phyloP scores from a whole-genome alignment of 2,888 invertebrate species.

The Seira musarum region DNA sequence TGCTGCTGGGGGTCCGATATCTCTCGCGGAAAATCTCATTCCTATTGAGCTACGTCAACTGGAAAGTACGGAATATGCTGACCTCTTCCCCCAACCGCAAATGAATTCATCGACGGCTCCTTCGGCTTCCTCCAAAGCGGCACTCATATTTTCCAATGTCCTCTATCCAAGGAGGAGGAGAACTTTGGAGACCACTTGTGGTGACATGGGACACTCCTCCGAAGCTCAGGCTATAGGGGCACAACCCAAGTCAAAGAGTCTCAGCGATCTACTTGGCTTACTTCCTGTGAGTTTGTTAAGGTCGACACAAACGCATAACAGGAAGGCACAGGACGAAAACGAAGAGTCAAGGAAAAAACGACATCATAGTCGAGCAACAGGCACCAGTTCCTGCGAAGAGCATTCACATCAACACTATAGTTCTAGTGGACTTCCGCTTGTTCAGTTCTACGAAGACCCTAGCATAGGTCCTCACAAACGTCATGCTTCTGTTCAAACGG shows the following conservation, averaged over 20 bases:
- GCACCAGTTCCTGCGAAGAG: conserved; percentile 9
- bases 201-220: conserved; percentile 34
- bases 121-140: conserved; percentile 39
- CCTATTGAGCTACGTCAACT: conserved; percentile 90
- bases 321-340: conserved; percentile 7
- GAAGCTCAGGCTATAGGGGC: conserved; percentile 51
- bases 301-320: conserved; percentile 70
- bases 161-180: conserved; percentile 65
- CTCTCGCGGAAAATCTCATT: conserved; percentile 79
- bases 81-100: conserved; percentile 70
- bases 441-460: conserved; percentile 44
- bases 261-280: conserved; percentile 82
- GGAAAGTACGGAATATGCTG: conserved; percentile 74
- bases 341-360: conserved; percentile 25
- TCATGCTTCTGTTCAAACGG: conserved; percentile 63
- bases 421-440: conserved; percentile 26
- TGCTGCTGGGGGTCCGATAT: conserved; percentile 75
- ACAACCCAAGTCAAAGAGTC: conserved; percentile 84
- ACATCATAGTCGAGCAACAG: conserved; percentile 33
- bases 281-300: conserved; percentile 78
- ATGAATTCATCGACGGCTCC: background rate
- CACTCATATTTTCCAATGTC: conserved; percentile 60
- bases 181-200: conserved; percentile 66
- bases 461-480: conserved; percentile 17
- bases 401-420: background rate